Conservation (phyloP, 2,797 vertebrate species). For the Cuniculus paca region DNA sequence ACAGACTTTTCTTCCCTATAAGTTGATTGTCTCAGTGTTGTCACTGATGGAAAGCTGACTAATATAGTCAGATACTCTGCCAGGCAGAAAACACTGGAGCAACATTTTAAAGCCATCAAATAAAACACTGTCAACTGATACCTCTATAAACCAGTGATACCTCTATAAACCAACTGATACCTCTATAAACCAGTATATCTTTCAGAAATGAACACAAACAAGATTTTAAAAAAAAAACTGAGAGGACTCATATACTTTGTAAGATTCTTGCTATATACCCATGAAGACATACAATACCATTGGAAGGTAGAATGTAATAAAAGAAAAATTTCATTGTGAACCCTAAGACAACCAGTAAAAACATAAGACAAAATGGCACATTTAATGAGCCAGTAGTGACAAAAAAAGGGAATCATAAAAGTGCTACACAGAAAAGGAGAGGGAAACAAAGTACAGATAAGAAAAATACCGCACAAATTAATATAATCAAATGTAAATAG, state of each 20-base stretch:
- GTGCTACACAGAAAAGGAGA: neutral
- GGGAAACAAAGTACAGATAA: neutral
- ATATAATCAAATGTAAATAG: neutral
- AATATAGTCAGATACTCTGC: neutral
- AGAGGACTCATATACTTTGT: neutral
- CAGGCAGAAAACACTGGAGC: neutral
- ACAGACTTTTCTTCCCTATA: too few relatives aligned
- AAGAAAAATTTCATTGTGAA: too few relatives aligned
- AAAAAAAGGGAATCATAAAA: neutral
- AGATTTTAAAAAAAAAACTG: neutral
- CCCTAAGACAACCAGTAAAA: too few relatives aligned
- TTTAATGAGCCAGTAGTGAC: neutral
- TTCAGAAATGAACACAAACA: neutral
- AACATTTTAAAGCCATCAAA: neutral
- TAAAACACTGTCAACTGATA: neutral
- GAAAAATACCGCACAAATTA: neutral
- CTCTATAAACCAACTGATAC: too few relatives aligned
- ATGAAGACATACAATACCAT: neutral
- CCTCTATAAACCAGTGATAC: neutral
- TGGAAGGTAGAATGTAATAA: neutral
- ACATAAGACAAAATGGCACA: neutral
- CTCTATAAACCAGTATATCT: neutral
- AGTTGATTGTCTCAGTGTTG: too few relatives aligned
- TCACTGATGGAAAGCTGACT: neutral
- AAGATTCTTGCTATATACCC: too few relatives aligned